Conservation (phyloP, 1,140 invertebrate species). For the Sinella curviseta region DNA sequence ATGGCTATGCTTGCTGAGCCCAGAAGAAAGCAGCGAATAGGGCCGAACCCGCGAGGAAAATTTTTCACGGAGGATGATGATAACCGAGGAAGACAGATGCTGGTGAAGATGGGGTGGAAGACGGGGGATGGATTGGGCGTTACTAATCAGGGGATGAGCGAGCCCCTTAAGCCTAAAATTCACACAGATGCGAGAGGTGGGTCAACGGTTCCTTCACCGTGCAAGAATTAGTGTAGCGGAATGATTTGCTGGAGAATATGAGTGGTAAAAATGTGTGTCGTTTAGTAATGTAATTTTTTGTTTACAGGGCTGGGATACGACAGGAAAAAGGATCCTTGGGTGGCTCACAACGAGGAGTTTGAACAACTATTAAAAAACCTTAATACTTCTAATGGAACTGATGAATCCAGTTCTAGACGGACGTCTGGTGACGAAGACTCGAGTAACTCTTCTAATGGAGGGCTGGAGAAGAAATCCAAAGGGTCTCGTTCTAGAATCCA, state of each 20-base stretch:
- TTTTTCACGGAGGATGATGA: conserved; percentile 42
- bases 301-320: conserved; percentile 42
- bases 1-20: conserved; percentile 46
- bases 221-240: neutral
- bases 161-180: conserved; percentile 42
- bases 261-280: neutral
- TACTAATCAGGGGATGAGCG: conserved; percentile 40
- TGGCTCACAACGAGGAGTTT: conserved; percentile 42
- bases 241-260: neutral
- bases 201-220: neutral
- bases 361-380: conserved; percentile 26
- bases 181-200: conserved; percentile 38
- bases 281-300: neutral
- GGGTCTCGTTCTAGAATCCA: conserved; percentile 42
- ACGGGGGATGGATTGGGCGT: conserved; percentile 43
- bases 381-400: neutral
- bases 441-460: neutral
- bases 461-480: conserved; percentile 42
- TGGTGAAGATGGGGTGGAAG: conserved; percentile 46
- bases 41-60: conserved; percentile 45
- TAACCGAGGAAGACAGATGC: conserved; percentile 38
- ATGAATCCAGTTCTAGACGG: neutral
- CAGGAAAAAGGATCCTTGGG: conserved; percentile 38
- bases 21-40: conserved; percentile 40
- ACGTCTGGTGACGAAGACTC: neutral